phyloP scores from a whole-genome alignment of 2,797 vertebrate species.

The Hirundo rustica region DNA sequence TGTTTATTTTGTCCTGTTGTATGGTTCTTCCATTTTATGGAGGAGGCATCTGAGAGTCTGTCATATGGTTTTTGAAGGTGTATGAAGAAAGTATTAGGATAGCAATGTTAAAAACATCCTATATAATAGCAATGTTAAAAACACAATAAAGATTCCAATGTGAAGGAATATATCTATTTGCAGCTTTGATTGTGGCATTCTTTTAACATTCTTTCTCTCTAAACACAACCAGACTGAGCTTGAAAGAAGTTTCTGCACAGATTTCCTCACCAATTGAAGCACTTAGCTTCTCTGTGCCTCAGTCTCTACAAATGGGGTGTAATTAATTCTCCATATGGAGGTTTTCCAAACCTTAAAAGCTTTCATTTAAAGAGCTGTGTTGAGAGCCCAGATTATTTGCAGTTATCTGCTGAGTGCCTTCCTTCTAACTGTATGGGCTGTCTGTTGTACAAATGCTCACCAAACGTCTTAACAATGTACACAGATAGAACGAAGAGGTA shows the following conservation, averaged over 20 bases:
- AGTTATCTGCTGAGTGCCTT: background rate
- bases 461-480: background rate
- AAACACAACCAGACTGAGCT: background rate
- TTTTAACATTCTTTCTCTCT: background rate
- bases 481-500: background rate
- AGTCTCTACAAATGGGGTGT: background rate
- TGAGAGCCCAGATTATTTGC: background rate
- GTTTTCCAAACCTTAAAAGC: background rate
- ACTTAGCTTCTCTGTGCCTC: background rate
- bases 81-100: background rate
- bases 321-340: background rate
- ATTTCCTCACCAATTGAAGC: background rate
- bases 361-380: background rate
- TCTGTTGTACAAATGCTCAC: background rate
- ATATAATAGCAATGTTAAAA: background rate
- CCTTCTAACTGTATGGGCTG: background rate
- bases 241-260: background rate
- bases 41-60: background rate
- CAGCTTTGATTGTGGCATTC: background rate
- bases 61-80: background rate
- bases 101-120: background rate
- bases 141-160: background rate
- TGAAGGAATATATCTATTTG: background rate
- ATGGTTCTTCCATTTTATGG: background rate
- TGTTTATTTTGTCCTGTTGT: background rate